Evolutionary conservation across 2,888 invertebrate genomes (phyloP), one percentile per base, ranked within the genome.

Genomic region (Agelastica alni): DNA sequence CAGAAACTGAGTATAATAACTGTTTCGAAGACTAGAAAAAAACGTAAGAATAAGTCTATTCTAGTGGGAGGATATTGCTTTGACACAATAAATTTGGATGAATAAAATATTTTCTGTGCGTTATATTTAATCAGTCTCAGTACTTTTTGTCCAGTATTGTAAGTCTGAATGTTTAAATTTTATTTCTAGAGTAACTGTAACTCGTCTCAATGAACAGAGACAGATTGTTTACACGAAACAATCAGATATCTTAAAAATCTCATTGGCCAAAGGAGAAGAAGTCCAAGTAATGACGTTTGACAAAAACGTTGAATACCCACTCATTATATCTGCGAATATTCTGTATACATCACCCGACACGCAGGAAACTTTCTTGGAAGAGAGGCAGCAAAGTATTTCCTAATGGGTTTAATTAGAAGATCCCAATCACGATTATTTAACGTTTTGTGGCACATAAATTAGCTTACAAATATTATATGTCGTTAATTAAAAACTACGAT

Each of bases 271-370:
- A 74, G 85, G 86, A 62, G 85, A 87, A 74, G 87, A 87, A 75
- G 77, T 82, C 46, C 77, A 78, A 3, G 61, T 82, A 14, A 75
- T 82, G 75, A 69, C 76, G 2, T 76, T 86, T 56, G 85, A 86
- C 51, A 77, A 81, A 14, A 81, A 83, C 57, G 70, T 85, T 45
- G 79, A 80, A 36, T 87, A 86, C 76, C 89, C 89, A 0, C 69
- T 89, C 45, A 79, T 85, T 51, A 80, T 89, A 68, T 87, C 87
- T 7, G 85, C 87, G 22, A 87, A 87, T 69, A 79, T 88, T 70
- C 77, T 88, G 66, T 82, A 85, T 51, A 82, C 83, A 0, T 80
- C 83, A 31, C 84, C 84, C 2, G 77, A 79, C 44, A 61, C 59
- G 9, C 64, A 68, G 22, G 63, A 66, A 31, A 68, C 66, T 44